Base-by-base conservation (phyloP, 1,140 invertebrate species). In the Gryllus bimaculatus region DNA sequence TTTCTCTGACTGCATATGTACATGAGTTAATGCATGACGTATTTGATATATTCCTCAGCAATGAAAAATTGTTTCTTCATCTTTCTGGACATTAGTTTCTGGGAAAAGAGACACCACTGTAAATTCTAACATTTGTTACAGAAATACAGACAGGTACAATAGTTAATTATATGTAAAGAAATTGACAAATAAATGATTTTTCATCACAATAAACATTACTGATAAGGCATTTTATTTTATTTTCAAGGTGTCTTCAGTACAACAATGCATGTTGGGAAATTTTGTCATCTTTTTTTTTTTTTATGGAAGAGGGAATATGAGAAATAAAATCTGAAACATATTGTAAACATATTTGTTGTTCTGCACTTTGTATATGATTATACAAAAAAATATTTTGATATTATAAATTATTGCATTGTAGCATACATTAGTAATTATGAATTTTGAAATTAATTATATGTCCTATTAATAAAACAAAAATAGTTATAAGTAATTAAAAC, bases 291-390 rank as follows among this genome's bases (percentile, higher is more conserved):
- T 18, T 66, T 66, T 66, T 66, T 13, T 13, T 3, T 66, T 66
- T 66, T 18, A 13, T 66, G 10, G 54, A 66, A 66, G 54, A 66
- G 54, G 54, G 54, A 66, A 66, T 66, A 66, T 66, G 54, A 18
- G 54, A 66, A 66, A 66, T 66, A 66, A 66, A 66, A 66, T 66
- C 54, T 66, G 54, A 18, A 66, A 66, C 18, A 13, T 66, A 66
- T 66, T 66, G 54, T 66, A 66, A 66, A 66, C 10, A 66, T 66
- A 66, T 66, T 66, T 66, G 54, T 66, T 66, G 54, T 66, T 66
- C 54, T 66, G 54, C 18, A 66, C 10, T 66, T 66, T 66, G 54
- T 66, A 66, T 66, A 66, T 18, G 10, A 66, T 66, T 66, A 66
- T 66, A 66, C 54, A 66, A 10, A 66, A 39, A 66, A 66, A 66